Conservation (phyloP, 2,888 invertebrate genomes). For the Microplitis deprimator region DNA sequence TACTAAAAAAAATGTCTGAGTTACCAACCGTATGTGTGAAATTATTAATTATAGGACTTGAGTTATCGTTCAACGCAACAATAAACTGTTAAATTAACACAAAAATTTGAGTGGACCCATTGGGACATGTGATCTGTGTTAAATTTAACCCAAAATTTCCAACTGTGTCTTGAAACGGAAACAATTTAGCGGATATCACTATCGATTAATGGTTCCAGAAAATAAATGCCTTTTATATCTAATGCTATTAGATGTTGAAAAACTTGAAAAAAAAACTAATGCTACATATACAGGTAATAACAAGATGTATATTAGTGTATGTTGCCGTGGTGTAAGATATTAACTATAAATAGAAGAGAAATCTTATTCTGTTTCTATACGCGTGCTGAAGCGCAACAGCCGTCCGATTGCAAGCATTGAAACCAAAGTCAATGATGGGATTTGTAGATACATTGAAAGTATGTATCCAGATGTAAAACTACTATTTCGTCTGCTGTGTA, state of each 20-base stretch:
- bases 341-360: conserved; percentile 70
- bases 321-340: conserved; percentile 53
- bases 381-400: conserved; percentile 53
- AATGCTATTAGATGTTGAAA: background rate
- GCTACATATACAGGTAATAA: conserved; percentile 60
- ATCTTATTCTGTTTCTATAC: conserved; percentile 67
- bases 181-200: too few species aligned
- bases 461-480: background rate
- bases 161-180: too few species aligned
- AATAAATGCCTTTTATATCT: too few species aligned
- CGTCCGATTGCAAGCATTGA: background rate
- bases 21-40: too few species aligned
- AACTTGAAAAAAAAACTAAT: background rate
- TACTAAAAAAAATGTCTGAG: too few species aligned
- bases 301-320: conserved; percentile 61
- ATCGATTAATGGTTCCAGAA: too few species aligned
- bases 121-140: too few species aligned
- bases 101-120: too few species aligned
- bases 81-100: too few species aligned
- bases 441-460: background rate
- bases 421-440: background rate
- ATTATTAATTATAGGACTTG: too few species aligned
- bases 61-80: too few species aligned
- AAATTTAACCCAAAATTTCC: too few species aligned
- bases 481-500: background rate